Evolutionary conservation across 2,888 invertebrate species (phyloP).

Genomic region (Phrixothrix hirtus): DNA sequence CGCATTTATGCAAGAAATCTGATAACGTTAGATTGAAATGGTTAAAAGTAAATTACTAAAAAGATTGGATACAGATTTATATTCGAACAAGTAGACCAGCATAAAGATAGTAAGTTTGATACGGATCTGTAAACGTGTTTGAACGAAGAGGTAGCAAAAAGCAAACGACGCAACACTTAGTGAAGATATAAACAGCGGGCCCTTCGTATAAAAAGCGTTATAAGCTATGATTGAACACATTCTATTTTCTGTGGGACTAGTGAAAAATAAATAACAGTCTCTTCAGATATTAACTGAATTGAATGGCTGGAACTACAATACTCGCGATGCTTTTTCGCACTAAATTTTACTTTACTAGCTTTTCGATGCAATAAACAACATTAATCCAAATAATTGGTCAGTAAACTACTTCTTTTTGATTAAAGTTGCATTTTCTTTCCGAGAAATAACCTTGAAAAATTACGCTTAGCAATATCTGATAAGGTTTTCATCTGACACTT

Average conservation of each 20-base stretch:
- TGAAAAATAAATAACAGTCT: conserved; percentile 32
- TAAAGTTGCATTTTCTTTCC: conserved; percentile 6
- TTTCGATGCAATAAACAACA: conserved; percentile 12
- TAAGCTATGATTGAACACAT: conserved; percentile 33
- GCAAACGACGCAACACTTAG: conserved; percentile 32
- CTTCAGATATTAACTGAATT: conserved; percentile 27
- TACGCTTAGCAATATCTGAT: conserved; percentile 2
- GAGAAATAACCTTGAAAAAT: conserved; percentile 4
- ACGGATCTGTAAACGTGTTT: conserved; percentile 24
- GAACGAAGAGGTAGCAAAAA: conserved; percentile 25
- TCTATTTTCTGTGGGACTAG: conserved; percentile 29
- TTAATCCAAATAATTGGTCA: conserved; percentile 17
- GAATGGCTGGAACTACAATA: conserved; percentile 17
- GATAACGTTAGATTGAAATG: too few relatives aligned
- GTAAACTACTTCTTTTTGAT: conserved; percentile 4
- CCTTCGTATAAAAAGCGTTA: conserved; percentile 31
- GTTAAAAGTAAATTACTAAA: too few relatives aligned
- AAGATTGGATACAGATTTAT: too few relatives aligned
- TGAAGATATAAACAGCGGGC: conserved; percentile 31
- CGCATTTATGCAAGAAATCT: too few relatives aligned
- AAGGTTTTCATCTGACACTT: conserved; percentile 14
- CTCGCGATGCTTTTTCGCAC: conserved; percentile 8
- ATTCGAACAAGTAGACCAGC: neutral
- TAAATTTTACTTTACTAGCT: conserved; percentile 15
- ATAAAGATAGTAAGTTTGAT: conserved; percentile 5